Percentiles rank a stretch among this genome's conserved stretches.
Evolutionary conservation across 2,888 invertebrate species (phyloP).

Genomic region (Acanthosoma haemorrhoidale): DNA sequence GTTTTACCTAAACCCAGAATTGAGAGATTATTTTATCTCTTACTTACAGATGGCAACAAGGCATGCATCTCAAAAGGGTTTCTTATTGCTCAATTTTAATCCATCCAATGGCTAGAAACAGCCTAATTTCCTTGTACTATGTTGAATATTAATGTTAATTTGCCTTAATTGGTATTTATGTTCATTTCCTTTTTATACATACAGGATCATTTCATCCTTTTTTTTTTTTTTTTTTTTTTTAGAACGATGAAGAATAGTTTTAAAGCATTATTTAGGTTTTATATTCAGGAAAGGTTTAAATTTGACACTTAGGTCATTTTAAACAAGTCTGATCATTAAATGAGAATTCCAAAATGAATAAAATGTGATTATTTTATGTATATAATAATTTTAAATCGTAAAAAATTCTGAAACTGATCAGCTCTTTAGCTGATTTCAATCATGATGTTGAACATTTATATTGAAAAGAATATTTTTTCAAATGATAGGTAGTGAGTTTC

Average conservation of each 20-base stretch:
- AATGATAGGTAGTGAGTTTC: too few species aligned
- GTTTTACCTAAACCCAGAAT: constrained; percentile 41
- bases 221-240: neutral
- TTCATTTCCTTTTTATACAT: neutral
- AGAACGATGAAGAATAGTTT: too few species aligned
- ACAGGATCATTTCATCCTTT: neutral
- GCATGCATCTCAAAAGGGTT: constrained; percentile 52
- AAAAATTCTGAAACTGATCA: too few species aligned
- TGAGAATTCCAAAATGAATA: neutral
- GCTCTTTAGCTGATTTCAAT: too few species aligned
- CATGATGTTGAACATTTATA: too few species aligned
- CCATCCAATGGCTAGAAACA: neutral
- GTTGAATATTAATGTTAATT: neutral
- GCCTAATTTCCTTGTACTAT: neutral
- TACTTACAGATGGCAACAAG: constrained; percentile 52
- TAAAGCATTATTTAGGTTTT: too few species aligned
- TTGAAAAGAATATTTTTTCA: too few species aligned
- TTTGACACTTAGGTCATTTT: too few species aligned
- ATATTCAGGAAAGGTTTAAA: too few species aligned
- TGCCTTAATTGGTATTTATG: neutral
- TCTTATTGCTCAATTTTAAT: constrained; percentile 43
- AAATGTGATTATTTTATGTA: neutral
- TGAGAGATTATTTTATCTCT: constrained; percentile 52
- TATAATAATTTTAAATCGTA: too few species aligned
- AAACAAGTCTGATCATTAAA: neutral